These are phyloP conservation scores for Semnornis frantzii DNA, from an alignment of 2,113 vertebrate species.

Conservation along the genomic window DNA sequence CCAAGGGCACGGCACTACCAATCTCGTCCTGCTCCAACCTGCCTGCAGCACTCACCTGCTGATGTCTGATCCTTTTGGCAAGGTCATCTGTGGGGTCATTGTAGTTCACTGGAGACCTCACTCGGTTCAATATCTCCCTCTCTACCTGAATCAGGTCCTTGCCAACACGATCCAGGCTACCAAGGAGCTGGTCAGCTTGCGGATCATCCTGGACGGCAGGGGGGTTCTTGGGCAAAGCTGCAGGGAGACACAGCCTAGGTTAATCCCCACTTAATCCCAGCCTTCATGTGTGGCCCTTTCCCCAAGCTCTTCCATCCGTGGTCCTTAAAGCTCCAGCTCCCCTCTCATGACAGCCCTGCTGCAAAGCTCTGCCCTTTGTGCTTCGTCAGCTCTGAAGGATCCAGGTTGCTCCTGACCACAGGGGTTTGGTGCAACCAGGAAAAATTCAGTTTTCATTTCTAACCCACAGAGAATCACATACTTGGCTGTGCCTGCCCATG, in stretches of 20 bases:
- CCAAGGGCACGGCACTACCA: background rate
- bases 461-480: background rate
- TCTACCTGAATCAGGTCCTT: slow-evolving; percentile 77
- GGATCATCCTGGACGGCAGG: slow-evolving; percentile 70
- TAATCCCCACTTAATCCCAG: background rate
- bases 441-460: background rate
- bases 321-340: background rate
- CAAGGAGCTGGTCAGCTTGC: slow-evolving; percentile 69
- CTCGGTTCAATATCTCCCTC: slow-evolving; percentile 74
- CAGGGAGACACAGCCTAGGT: background rate
- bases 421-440: background rate
- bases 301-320: background rate
- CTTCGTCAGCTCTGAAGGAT: background rate
- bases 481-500: background rate
- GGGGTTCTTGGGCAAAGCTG: slow-evolving; percentile 16
- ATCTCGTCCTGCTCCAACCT: background rate
- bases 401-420: background rate
- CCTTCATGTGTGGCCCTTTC: background rate
- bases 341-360: background rate
- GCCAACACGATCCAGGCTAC: slow-evolving; percentile 79
- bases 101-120: slow-evolving; percentile 81
- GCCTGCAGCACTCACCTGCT: slow-evolving; percentile 76
- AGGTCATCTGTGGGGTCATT: slow-evolving; percentile 81
- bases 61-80: slow-evolving; percentile 79
- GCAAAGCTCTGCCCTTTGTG: background rate